A percentile compares a stretch with the other conserved stretches of the same genome.
These are phyloP conservation scores for Anastrepha obliqua DNA, from an alignment of 1,140 invertebrate species.

Conservation along the genomic window DNA sequence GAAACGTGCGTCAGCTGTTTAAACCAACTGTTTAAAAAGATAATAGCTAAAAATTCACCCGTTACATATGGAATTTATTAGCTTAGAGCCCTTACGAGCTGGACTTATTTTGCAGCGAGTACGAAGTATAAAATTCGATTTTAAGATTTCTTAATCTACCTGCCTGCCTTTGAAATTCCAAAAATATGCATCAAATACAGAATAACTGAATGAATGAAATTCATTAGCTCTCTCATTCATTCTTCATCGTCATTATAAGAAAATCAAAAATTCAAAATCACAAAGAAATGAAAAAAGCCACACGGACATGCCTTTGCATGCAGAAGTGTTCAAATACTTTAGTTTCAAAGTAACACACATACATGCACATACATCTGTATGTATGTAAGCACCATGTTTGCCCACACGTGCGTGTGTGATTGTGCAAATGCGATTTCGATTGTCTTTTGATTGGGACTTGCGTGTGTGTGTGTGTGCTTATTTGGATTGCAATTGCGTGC, in stretches of 20 bases:
- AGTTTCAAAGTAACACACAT: slow-evolving; percentile 10
- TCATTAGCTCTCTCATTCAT: no score
- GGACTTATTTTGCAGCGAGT: no score
- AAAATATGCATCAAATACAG: no score
- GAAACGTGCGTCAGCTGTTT: no score
- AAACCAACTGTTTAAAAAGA: no score
- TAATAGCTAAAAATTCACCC: no score
- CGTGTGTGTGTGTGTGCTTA: not conserved
- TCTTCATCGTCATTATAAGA: not conserved
- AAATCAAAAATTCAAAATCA: slow-evolving; percentile 7
- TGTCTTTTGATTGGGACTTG: slow-evolving; percentile 24
- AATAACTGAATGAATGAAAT: no score
- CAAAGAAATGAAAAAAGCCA: slow-evolving; percentile 25
- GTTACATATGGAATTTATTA: no score
- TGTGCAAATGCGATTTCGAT: slow-evolving; percentile 41
- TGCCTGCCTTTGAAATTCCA: no score
- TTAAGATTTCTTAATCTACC: no score
- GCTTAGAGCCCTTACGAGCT: no score
- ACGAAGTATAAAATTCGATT: no score
- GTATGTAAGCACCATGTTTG: not conserved
- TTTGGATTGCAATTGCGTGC: slow-evolving; percentile 46
- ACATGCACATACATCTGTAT: not conserved
- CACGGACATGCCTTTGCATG: slow-evolving; percentile 34
- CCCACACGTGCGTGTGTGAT: not conserved
- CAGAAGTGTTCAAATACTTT: not conserved